Evolutionary conservation across 2,113 vertebrate genomes (phyloP), one percentile per base, ranked within the genome.

Genomic region (Onychorhynchus coronatus): DNA sequence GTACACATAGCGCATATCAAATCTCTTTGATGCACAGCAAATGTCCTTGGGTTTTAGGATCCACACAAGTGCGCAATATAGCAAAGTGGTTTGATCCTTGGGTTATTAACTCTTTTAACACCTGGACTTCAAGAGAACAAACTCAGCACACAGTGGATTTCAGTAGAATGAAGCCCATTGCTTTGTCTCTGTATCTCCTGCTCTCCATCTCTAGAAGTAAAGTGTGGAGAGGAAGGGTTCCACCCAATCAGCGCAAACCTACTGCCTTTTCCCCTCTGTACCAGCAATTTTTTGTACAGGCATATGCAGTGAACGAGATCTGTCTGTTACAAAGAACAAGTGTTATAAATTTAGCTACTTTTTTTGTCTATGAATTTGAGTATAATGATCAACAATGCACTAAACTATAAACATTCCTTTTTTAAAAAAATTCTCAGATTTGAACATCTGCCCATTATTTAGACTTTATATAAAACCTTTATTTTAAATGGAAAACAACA

Each of bases 271-370:
- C 8, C 20, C 6, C 4, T 65, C 44, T 24, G 5, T 50, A 41
- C 15, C 23, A 58, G 10, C 33, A 92, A 14, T 5, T 5, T 75
- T 37, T 23, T 0, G 0, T 21, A 35, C 5, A 61, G 14, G 3
- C 4, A 22, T 27, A 56, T 14, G 6, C 44, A 62, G 5, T n/a
- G 22, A 18, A 78, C 25, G 14, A 85, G 24, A 62, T 41, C 30
- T 84, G 7, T 33, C 35, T 66, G 18, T 31, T 35, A 49, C 25
- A 67, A 68, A 14, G 5, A 78, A 14, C 7, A 55, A 25, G 5
- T 37, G 17, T n/a, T 74, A n/a, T 8, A 72, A 42, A 58, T 63
- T 37, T 37, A 17, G 5, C 4, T 59, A 9, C 14, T 49, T 39
- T 62, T 62, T 82, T 55, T 58, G 5, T 49, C 12, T n/a, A 22